Evolutionary conservation across 2,797 vertebrate species (phyloP).

Genomic region (Anguilla pacifica): DNA sequence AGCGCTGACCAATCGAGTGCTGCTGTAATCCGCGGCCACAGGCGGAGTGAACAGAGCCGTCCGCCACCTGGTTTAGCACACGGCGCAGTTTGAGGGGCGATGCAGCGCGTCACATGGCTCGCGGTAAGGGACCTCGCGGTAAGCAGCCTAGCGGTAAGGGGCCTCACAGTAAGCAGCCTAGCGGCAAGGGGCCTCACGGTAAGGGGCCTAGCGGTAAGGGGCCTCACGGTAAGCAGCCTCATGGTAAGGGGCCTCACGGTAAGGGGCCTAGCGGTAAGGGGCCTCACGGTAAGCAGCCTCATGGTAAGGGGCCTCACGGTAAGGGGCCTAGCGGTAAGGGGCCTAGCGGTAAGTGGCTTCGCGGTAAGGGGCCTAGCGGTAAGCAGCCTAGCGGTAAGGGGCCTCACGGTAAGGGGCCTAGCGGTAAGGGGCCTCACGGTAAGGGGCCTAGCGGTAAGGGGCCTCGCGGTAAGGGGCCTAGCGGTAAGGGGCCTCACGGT

Average conservation of each 20-base stretch:
- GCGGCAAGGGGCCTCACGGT: not conserved
- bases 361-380: not conserved
- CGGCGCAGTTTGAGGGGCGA: not conserved
- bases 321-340: not conserved
- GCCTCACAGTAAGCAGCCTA: not conserved
- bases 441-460: not conserved
- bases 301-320: not conserved
- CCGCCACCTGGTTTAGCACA: no score
- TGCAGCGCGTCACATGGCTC: not conserved
- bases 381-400: not conserved
- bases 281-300: not conserved
- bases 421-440: not conserved
- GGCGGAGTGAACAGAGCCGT: not conserved
- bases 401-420: not conserved
- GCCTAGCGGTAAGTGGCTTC: not conserved
- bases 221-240: not conserved
- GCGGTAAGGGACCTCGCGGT: not conserved
- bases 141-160: not conserved
- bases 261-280: not conserved
- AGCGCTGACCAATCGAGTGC: no score
- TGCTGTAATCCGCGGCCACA: not conserved
- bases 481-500: not conserved
- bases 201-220: not conserved
- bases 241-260: not conserved
- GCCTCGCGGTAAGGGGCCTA: not conserved